Evolutionary conservation across 1,140 invertebrate species (phyloP).

Genomic region (Drosophila asahinai): DNA sequence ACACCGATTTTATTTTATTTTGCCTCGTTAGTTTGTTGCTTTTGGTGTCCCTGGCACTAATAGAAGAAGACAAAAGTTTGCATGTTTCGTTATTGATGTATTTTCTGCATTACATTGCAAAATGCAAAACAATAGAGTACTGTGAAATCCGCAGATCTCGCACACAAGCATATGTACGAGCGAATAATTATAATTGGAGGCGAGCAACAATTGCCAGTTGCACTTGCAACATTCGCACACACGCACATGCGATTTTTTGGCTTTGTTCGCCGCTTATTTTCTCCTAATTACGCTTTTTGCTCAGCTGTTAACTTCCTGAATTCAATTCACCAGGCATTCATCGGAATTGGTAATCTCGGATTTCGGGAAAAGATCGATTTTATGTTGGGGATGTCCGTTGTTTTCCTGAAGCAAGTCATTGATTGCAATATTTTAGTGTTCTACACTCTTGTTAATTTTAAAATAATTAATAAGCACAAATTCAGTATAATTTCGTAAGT

Average conservation of each 20-base stretch:
- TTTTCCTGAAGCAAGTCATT: neutral
- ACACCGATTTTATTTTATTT: constrained; percentile 21
- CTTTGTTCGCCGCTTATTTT: constrained; percentile 40
- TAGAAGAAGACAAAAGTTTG: constrained; percentile 50
- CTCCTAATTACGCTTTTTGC: constrained; percentile 46
- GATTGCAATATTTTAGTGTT: neutral
- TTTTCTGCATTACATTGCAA: constrained; percentile 57
- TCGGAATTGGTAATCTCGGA: constrained; percentile 9
- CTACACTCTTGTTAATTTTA: neutral
- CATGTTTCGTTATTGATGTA: constrained; percentile 44
- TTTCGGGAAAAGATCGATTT: constrained; percentile 6
- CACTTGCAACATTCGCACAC: constrained; percentile 36
- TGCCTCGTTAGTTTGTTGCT: constrained; percentile 9
- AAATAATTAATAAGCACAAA: no score
- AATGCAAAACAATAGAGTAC: constrained; percentile 53
- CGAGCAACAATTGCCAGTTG: constrained; percentile 39
- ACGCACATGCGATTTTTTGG: constrained; percentile 31
- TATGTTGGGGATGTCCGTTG: neutral
- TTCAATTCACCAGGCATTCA: constrained; percentile 13
- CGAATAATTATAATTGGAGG: constrained; percentile 58
- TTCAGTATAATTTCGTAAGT: no score
- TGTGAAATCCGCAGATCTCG: constrained; percentile 33
- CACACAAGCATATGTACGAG: constrained; percentile 6
- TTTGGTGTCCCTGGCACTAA: constrained; percentile 50
- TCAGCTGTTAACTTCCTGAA: constrained; percentile 33